Conservation (phyloP, 2,797 vertebrate genomes). For the Limosa lapponica region DNA sequence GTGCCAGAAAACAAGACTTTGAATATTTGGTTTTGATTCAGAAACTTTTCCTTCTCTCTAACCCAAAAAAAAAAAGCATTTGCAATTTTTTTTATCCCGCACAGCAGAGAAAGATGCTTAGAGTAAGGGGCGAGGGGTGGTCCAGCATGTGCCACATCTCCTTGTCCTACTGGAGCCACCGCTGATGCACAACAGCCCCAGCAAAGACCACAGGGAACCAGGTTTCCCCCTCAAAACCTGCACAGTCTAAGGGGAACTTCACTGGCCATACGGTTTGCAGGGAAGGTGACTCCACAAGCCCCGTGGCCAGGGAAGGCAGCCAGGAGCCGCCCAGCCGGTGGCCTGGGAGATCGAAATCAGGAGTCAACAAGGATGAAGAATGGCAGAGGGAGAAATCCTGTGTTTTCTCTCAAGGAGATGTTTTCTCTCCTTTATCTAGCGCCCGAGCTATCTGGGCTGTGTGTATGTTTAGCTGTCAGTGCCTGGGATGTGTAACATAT, state of each 20-base stretch:
- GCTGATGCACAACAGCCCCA: background rate
- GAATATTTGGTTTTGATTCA: slow-evolving; percentile 5
- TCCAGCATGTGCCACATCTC: background rate
- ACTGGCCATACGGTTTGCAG: rapidly evolving
- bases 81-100: background rate
- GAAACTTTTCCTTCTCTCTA: background rate
- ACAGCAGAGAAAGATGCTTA: background rate
- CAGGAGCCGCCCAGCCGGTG: background rate
- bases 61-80: background rate
- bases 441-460: background rate
- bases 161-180: background rate
- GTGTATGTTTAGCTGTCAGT: slow-evolving; percentile 30
- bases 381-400: background rate
- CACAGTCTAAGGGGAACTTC: rapidly evolving
- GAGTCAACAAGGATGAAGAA: slow-evolving; percentile 20
- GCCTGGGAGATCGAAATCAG: background rate
- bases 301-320: rapidly evolving
- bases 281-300: background rate
- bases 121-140: background rate
- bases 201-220: background rate
- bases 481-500: background rate
- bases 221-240: rapidly evolving
- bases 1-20: background rate
- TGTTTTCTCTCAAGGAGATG: slow-evolving; percentile 21
- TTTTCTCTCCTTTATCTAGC: slow-evolving; percentile 52